Percentiles rank a stretch among this genome's conserved stretches.
Conservation (phyloP, 1,140 invertebrate species). For the Trichomalopsis sarcophagae region DNA sequence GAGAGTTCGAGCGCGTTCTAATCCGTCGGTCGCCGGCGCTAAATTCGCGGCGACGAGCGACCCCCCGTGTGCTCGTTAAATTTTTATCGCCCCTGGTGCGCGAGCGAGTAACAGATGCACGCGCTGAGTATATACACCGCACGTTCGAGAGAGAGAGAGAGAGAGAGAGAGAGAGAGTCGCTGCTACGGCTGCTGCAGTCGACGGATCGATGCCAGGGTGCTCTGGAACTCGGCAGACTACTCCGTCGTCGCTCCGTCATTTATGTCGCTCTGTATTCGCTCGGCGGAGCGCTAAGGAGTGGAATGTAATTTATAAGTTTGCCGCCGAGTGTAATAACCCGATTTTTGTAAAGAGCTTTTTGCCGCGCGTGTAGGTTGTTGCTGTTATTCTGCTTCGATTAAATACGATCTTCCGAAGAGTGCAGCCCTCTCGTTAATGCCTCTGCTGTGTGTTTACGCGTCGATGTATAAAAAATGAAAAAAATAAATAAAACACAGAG, state of each 20-base stretch:
- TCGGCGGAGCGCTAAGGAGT: background rate
- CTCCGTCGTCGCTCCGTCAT: background rate
- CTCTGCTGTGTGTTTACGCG: too few relatives aligned
- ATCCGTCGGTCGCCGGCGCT: background rate
- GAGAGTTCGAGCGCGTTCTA: background rate
- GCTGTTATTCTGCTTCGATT: background rate
- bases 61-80: background rate
- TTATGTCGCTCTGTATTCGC: background rate
- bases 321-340: background rate
- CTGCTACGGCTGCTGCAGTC: background rate
- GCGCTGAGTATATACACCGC: background rate
- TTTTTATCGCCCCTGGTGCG: background rate
- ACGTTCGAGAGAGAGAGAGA: background rate
- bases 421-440: too few relatives aligned
- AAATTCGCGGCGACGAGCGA: background rate
- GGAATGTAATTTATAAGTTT: background rate
- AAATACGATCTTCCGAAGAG: too few relatives aligned
- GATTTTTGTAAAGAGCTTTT: background rate
- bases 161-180: background rate
- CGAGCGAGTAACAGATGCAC: background rate
- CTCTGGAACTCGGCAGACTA: background rate
- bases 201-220: background rate
- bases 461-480: too few relatives aligned
- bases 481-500: background rate
- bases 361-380: background rate